phyloP scores from a whole-genome alignment of 2,797 vertebrate genomes.

The Clamator glandarius region DNA sequence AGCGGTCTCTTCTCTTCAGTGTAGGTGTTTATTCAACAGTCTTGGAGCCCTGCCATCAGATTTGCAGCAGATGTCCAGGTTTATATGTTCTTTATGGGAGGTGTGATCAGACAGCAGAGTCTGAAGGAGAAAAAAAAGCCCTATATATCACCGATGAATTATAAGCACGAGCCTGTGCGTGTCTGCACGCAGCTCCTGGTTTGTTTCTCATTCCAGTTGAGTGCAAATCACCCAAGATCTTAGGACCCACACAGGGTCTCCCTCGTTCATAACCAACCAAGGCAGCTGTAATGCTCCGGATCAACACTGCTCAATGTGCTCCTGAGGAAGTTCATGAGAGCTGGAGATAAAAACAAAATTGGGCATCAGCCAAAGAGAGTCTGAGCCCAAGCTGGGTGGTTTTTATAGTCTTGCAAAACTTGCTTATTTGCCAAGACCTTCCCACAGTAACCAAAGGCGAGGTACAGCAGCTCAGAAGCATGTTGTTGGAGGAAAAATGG shows the following conservation, averaged over 20 bases:
- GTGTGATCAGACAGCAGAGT: not conserved
- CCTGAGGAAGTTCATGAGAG: not conserved
- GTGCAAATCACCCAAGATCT: not conserved
- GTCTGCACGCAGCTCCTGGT: accelerated
- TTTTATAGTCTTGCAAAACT: not conserved
- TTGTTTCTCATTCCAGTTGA: not conserved
- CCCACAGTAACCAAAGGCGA: not conserved
- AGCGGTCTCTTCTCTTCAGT: not conserved
- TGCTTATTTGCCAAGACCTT: not conserved
- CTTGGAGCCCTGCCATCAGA: not conserved
- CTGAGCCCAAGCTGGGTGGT: not conserved
- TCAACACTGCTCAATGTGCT: not conserved
- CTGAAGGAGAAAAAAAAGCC: no score
- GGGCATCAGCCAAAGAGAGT: not conserved
- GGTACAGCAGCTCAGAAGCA: not conserved
- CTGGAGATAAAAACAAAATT: slow-evolving; percentile 38
- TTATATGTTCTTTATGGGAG: accelerated
- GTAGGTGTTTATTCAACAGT: not conserved
- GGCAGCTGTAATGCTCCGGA: not conserved
- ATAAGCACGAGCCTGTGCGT: accelerated
- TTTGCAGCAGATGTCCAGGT: not conserved
- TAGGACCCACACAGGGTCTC: not conserved
- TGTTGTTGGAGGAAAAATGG: not conserved
- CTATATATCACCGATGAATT: not conserved
- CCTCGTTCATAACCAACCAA: not conserved